Base-by-base conservation (phyloP, 2,888 invertebrate genomes). In the Fragum whitleyi region DNA sequence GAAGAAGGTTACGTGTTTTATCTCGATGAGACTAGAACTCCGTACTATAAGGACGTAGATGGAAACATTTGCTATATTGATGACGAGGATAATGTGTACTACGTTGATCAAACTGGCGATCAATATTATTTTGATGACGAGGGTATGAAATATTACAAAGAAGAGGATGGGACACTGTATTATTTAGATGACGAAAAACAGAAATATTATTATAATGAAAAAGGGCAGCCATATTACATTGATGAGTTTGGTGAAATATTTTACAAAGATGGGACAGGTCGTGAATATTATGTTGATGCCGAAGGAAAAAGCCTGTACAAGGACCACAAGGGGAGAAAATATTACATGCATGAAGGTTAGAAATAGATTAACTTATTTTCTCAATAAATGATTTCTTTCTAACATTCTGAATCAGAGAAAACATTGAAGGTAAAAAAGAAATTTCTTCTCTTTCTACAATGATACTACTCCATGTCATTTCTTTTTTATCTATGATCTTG, bases 221-320 rank as follows among this genome's bases (percentile, higher is more conserved):
- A 53, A 14, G 81, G 70, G 0, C n/a, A 53, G 21, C 72, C 71
- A 23, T 81, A 39, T 42, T 72, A 77, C n/a, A 28, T 70, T 19
- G 75, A 77, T 29, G 75, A 72, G 26, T 55, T 75, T 29, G 65
- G 72, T 19, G 53, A 78, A 26, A 42, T 16, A 26, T 73, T 68
- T 51, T 78, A 75, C 29, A 14, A 74, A 21, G 73, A 82, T 57
- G 69, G 71, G 7, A 78, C 78, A 21, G 72, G 75, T 19, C 67
- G 74, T n/a, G 71, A 71, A 47, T 77, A 61, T 42, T 77, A 76
- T 23, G 26, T 81, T 0, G 75, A 78, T 65, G 81, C 75, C 6
- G 19, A 72, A 51, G 81, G 78, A 16, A 42, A 36, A n/a, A 36
- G 32, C n/a, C 68, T 69, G 23, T 72, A 75, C 32, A 61, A 72